Evolutionary conservation across 1,140 invertebrate species (phyloP), one percentile per base, ranked within the genome.

Genomic region (Sinella curviseta): DNA sequence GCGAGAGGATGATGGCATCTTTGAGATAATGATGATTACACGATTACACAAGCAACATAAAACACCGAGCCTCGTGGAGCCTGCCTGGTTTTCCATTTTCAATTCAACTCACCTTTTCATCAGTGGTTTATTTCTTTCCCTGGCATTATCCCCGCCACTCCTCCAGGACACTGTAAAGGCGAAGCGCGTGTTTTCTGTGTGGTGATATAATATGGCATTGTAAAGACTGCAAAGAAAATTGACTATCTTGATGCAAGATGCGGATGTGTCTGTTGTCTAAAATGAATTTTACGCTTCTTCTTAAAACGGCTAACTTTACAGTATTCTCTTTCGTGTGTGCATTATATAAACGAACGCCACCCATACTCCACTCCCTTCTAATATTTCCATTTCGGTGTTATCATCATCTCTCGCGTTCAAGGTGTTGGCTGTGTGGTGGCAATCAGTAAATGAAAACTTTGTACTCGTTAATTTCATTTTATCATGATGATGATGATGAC

Each of bases 371-470:
- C 55, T 60, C 55, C 55, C 55, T 14, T 17, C 55, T 60, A 12
- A 60, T 60, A 14, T n/a, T n/a, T n/a, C n/a, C n/a, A n/a, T n/a
- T n/a, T n/a, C n/a, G n/a, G n/a, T n/a, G n/a, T n/a, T n/a, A n/a
- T 60, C 55, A 60, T 60, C 55, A 60, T 60, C 8, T 17, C n/a
- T 24, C 14, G 55, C 24, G 24, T 60, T 14, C 55, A 60, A 60
- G 55, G 55, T 60, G 55, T 60, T 60, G 55, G 24, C 55, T 26
- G n/a, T n/a, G n/a, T n/a, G n/a, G n/a, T n/a, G n/a, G n/a, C n/a
- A n/a, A 60, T 60, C 55, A 60, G 12, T 60, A 60, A 60, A 60
- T 60, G 24, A 60, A 60, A 60, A 3, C n/a, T 60, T 60, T 60
- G 55, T 8, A 12, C 24, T 12, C 55, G 55, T 60, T 60, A 60